Evolutionary conservation across 2,797 vertebrate species (phyloP).

Genomic region (Pseudochromis fuscus): DNA sequence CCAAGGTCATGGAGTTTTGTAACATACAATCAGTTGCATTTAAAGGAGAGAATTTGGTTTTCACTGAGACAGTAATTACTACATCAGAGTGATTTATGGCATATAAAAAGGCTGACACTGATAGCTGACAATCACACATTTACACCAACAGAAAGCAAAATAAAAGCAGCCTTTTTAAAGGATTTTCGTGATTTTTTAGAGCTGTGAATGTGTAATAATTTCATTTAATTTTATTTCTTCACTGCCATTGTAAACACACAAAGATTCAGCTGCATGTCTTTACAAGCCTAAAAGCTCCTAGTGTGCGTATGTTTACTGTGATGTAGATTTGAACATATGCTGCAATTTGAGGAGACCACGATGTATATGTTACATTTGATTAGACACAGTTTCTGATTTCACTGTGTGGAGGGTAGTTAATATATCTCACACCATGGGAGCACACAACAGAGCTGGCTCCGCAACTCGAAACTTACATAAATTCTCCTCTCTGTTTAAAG

Average conservation of each 20-base stretch:
- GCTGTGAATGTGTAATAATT: slow-evolving; percentile 30
- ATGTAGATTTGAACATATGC: neutral
- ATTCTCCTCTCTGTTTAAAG: slow-evolving; percentile 48
- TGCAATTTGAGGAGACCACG: neutral
- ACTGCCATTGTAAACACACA: slow-evolving; percentile 18
- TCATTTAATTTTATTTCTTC: slow-evolving; percentile 33
- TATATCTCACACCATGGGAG: slow-evolving; percentile 26
- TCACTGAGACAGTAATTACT: slow-evolving; percentile 22
- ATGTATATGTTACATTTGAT: slow-evolving; percentile 25
- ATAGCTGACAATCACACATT: slow-evolving; percentile 25
- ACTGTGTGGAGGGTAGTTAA: slow-evolving; percentile 17
- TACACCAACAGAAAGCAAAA: slow-evolving; percentile 27
- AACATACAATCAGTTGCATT: slow-evolving; percentile 22
- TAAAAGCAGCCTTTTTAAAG: slow-evolving; percentile 15
- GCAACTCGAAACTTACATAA: slow-evolving; percentile 43
- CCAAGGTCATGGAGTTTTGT: slow-evolving; percentile 21
- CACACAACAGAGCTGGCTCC: slow-evolving; percentile 16
- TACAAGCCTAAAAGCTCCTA: slow-evolving; percentile 31
- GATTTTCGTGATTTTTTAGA: slow-evolving; percentile 17
- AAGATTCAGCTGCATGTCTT: slow-evolving; percentile 33
- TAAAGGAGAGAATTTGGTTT: slow-evolving; percentile 32
- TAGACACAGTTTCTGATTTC: slow-evolving; percentile 17
- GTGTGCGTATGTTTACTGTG: slow-evolving; percentile 13
- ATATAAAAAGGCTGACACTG: slow-evolving; percentile 26
- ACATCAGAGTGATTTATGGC: slow-evolving; percentile 21